These are phyloP conservation scores for Bucorvus abyssinicus DNA, from an alignment of 2,797 vertebrate species.

Conservation along the genomic window DNA sequence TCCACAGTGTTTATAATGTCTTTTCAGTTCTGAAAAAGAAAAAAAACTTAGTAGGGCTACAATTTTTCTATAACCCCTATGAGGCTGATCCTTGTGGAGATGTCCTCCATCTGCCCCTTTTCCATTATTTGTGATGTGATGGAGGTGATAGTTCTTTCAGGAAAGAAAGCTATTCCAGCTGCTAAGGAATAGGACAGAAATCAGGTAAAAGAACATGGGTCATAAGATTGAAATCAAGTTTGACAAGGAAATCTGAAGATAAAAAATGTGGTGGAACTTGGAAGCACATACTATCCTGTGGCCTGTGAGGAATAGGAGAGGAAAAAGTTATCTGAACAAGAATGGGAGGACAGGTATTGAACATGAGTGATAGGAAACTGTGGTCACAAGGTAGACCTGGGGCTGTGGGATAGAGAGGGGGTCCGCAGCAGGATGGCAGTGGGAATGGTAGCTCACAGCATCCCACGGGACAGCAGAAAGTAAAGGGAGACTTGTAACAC, in stretches of 20 bases:
- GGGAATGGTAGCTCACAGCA: not conserved
- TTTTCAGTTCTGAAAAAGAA: no score
- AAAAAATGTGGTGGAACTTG: not conserved
- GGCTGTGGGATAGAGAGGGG: not conserved
- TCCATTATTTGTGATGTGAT: not conserved
- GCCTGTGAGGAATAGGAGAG: not conserved
- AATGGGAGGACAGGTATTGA: not conserved
- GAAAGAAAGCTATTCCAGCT: not conserved
- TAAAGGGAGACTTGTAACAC: not conserved
- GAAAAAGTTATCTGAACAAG: not conserved
- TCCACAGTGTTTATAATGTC: not conserved
- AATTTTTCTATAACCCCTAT: not conserved
- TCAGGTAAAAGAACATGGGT: not conserved
- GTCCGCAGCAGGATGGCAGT: accelerated
- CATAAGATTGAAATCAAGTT: not conserved
- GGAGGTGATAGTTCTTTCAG: not conserved
- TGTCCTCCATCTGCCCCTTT: not conserved
- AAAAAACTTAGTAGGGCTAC: no score
- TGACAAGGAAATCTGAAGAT: not conserved
- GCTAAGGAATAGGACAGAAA: not conserved
- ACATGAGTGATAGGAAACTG: not conserved
- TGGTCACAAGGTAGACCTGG: accelerated
- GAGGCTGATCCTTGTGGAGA: not conserved
- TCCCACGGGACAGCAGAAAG: not conserved
- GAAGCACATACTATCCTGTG: not conserved